These are phyloP conservation scores for Drosophila quadrilineata DNA, from an alignment of 1,140 invertebrate species.

Conservation along the genomic window DNA sequence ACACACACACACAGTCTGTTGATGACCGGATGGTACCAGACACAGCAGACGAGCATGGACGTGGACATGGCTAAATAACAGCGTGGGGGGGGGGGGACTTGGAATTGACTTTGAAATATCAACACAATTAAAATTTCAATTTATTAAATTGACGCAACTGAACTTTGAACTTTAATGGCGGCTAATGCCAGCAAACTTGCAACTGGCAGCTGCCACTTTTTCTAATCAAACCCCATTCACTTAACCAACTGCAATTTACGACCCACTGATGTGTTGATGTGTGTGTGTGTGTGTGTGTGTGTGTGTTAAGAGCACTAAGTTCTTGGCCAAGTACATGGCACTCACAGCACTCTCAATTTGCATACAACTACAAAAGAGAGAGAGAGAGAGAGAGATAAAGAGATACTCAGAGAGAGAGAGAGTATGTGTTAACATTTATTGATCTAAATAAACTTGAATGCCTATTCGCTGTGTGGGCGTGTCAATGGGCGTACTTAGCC, in stretches of 20 bases:
- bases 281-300: background rate
- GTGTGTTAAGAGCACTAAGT: background rate
- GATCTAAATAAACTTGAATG: background rate
- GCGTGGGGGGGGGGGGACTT: too few species aligned
- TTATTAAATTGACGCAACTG: conserved; percentile 49
- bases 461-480: background rate
- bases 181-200: background rate
- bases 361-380: too few species aligned
- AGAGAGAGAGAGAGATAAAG: too few species aligned
- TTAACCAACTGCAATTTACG: too few species aligned
- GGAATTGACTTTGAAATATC: conserved; percentile 46
- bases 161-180: conserved; percentile 30
- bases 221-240: background rate
- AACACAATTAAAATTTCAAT: conserved; percentile 61
- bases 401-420: too few species aligned
- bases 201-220: background rate
- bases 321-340: background rate
- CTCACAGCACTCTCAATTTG: background rate
- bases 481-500: background rate
- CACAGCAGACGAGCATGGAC: too few species aligned
- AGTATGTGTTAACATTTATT: conserved; percentile 13
- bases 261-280: too few species aligned
- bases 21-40: too few species aligned
- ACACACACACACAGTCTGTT: too few species aligned
- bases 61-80: background rate